Base-by-base conservation (phyloP, 1,140 invertebrate genomes). In the Bombus difficillimus region DNA sequence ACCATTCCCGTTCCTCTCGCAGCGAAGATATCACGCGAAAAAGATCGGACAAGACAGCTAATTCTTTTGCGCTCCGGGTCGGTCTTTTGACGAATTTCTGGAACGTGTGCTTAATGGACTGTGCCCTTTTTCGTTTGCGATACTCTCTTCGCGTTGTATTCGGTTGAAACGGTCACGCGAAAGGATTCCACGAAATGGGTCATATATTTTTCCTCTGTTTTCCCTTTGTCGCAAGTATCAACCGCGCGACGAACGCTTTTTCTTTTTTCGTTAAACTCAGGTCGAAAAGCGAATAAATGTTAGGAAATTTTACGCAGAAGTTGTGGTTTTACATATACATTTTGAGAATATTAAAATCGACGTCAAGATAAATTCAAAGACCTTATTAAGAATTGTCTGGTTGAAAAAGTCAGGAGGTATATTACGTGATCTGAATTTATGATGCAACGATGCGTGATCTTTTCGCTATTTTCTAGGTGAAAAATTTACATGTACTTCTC, bases 401-500 rank as follows among this genome's bases (percentile, higher is more conserved):
- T 62, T n/a, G 9, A 62, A n/a, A 62, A 62, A n/a, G 28, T 3
- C 59, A 62, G 12, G 12, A n/a, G 28, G 28, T 59, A 4, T n/a
- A 53, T 13, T 32, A 79, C 22, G 41, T 37, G 41, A 68, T n/a
- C 18, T 69, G 64, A 69, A 68, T 80, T 79, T 79, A 47, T 37
- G 62, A 37, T 22, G 15, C 25, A 34, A 13, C 28, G 59, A 37
- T 3, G n/a, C n/a, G 22, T 53, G 64, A 79, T 32, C 64, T 18
- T 13, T 53, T 69, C 25, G 32, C 2, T 37, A 13, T 28, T 32
- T 69, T 37, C 43, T 22, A n/a, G 41, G 13, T 37, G 1, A 37
- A 34, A 37, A 3, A 80, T 80, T 69, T 68, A 3, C 41, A 64
- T 34, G n/a, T 69, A 8, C n/a, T 15, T n/a, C 8, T 18, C 0